Evolutionary conservation across 1,140 invertebrate genomes (phyloP).

Genomic region (Drosophila melanogaster): DNA sequence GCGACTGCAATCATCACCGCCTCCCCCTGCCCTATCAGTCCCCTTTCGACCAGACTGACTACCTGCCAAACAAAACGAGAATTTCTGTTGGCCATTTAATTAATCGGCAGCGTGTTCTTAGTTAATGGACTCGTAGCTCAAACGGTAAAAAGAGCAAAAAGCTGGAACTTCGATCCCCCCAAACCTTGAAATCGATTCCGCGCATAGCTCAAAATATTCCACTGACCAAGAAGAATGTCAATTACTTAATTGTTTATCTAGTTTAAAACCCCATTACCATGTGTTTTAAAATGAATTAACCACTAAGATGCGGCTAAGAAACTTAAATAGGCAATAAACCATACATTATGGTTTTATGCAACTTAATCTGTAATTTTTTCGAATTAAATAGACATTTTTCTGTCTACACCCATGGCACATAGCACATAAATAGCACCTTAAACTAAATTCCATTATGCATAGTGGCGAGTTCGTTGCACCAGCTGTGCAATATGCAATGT

Average conservation of each 20-base stretch:
- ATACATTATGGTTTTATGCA: too few species aligned
- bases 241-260: too few species aligned
- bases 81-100: slow-evolving; percentile 54
- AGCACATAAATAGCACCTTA: slow-evolving; percentile 8
- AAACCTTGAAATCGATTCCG: slow-evolving; percentile 25
- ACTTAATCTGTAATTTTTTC: too few species aligned
- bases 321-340: too few species aligned
- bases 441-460: slow-evolving; percentile 34
- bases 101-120: slow-evolving; percentile 46
- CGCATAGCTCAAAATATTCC: not conserved
- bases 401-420: not conserved
- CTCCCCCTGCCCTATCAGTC: not conserved
- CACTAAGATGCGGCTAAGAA: too few species aligned
- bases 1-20: slow-evolving; percentile 53
- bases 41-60: slow-evolving; percentile 21
- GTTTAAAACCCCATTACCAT: too few species aligned
- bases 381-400: not conserved
- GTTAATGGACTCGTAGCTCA: slow-evolving; percentile 56
- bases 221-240: too few species aligned
- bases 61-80: slow-evolving; percentile 45
- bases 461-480: slow-evolving; percentile 70
- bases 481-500: slow-evolving; percentile 8
- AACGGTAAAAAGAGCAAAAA: slow-evolving; percentile 18
- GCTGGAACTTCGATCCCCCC: slow-evolving; percentile 12
- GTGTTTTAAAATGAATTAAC: too few species aligned